phyloP scores from a whole-genome alignment of 2,113 vertebrate genomes.

The Halcyon malimbica region DNA sequence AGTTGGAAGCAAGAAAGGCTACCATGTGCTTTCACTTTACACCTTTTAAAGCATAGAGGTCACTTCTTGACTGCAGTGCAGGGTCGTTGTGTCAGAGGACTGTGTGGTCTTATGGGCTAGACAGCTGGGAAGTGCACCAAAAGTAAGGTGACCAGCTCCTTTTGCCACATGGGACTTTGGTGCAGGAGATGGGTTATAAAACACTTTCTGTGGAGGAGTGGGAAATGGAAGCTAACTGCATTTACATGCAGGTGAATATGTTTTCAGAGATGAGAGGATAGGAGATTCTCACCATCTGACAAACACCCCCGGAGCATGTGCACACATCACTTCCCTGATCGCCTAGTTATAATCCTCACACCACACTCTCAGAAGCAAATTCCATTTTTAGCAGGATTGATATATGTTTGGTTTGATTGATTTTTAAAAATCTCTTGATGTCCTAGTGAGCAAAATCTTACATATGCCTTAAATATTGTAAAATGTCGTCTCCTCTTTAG shows the following conservation, averaged over 20 bases:
- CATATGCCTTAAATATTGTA: neutral
- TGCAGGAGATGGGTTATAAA: neutral
- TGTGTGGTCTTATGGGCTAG: neutral
- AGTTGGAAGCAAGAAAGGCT: neutral
- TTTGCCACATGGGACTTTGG: neutral
- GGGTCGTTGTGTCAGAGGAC: neutral
- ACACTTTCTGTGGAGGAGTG: neutral
- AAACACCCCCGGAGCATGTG: slow-evolving; percentile 15
- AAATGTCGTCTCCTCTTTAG: neutral
- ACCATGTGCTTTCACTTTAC: neutral
- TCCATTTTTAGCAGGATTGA: neutral
- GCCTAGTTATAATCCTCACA: neutral
- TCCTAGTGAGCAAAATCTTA: neutral
- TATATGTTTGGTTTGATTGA: neutral
- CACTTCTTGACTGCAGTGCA: neutral
- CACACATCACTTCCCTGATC: neutral
- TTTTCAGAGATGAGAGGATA: slow-evolving; percentile 1
- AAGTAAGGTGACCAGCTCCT: neutral
- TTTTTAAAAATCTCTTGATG: neutral
- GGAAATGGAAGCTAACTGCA: neutral
- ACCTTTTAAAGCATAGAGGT: neutral
- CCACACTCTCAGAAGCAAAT: neutral
- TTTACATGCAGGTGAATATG: slow-evolving; percentile 25
- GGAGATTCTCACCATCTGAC: slow-evolving; percentile 20
- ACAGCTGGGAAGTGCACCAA: neutral